Percentiles rank a stretch among this genome's conserved stretches.
Conservation (phyloP, 2,888 invertebrate species). For the Flexamia atlantica region DNA sequence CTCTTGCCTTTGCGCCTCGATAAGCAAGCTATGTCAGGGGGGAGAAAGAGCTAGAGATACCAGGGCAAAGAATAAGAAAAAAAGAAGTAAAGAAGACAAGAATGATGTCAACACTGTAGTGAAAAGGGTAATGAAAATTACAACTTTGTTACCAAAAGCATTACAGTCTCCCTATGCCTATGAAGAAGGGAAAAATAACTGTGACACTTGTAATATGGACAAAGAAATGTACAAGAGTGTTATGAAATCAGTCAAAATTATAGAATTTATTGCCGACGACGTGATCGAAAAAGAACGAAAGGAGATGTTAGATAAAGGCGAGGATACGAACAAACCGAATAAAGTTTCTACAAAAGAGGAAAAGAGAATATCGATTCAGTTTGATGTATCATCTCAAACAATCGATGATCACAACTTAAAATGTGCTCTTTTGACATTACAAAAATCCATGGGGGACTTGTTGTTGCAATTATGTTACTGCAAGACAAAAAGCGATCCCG, state of each 20-base stretch:
- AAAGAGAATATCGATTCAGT: background rate
- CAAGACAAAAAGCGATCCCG: background rate
- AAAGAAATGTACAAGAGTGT: conserved; percentile 3
- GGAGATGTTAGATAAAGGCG: conserved; percentile 3
- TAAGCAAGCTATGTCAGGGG: too few species aligned
- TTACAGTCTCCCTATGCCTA: conserved; percentile 3
- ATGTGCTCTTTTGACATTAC: background rate
- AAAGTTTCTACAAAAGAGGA: background rate
- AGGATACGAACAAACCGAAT: background rate
- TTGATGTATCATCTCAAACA: conserved; percentile 12
- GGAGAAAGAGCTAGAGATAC: background rate
- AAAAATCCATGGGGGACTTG: background rate
- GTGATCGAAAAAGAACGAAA: background rate
- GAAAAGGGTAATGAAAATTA: background rate
- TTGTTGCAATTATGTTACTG: conserved; percentile 17
- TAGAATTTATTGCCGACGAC: conserved; percentile 8
- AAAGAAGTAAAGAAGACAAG: background rate
- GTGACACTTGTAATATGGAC: conserved; percentile 8
- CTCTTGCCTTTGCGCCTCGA: too few species aligned
- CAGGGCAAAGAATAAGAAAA: background rate
- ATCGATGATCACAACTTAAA: conserved; percentile 18
- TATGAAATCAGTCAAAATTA: background rate
- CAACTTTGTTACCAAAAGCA: background rate
- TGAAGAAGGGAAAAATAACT: conserved; percentile 1
- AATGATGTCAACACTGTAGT: background rate